Conservation (phyloP, 2,797 vertebrate genomes). For the Pseudopleuronectes americanus region DNA sequence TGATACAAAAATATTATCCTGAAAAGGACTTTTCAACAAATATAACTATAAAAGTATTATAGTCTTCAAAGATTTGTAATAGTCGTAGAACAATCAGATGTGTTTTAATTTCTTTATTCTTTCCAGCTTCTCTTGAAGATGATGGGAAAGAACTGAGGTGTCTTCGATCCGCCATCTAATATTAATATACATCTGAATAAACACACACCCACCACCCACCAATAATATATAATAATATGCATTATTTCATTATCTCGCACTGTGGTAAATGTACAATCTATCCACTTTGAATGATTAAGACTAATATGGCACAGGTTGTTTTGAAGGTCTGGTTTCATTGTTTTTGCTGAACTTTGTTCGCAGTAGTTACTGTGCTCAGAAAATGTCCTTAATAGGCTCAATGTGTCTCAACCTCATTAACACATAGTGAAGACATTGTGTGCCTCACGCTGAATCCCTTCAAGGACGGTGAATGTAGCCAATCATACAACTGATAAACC, state of each 20-base stretch:
- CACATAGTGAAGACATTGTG: conserved; percentile 13
- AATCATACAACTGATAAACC: not conserved
- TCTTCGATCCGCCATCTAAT: conserved; percentile 3
- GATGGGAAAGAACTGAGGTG: conserved; percentile 78
- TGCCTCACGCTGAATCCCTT: conserved; percentile 29
- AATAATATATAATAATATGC: conserved; percentile 40
- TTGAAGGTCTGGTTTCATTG: not conserved
- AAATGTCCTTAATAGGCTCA: conserved; percentile 10
- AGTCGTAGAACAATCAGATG: too few species aligned
- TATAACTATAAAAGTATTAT: too few species aligned
- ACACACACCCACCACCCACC: conserved; percentile 19
- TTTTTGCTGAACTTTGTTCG: conserved; percentile 11
- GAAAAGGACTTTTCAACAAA: too few species aligned
- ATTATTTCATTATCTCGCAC: conserved; percentile 37
- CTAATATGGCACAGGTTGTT: conserved; percentile 8
- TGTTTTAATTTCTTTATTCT: conserved; percentile 2
- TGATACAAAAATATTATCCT: too few species aligned
- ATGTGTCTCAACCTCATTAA: conserved; percentile 1
- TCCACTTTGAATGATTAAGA: conserved; percentile 3
- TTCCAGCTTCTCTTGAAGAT: conserved; percentile 82
- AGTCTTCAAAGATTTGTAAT: not conserved
- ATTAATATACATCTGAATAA: conserved; percentile 41
- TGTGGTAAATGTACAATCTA: conserved; percentile 15
- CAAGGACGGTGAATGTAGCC: conserved; percentile 14
- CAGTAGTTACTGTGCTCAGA: conserved; percentile 27